phyloP scores from a whole-genome alignment of 2,113 vertebrate species.

The Paraplagusia blochii region DNA sequence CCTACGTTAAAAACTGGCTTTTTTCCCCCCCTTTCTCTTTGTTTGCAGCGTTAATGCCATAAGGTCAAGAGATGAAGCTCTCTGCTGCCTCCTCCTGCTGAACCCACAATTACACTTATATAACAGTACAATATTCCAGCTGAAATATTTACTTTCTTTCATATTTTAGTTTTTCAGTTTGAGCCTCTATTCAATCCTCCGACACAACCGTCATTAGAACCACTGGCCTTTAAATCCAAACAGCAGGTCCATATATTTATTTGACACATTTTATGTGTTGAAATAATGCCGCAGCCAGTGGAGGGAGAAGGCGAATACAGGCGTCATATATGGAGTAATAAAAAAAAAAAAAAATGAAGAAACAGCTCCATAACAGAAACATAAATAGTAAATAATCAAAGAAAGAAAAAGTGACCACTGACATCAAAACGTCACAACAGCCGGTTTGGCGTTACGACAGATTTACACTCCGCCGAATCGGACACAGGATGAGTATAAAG shows the following conservation, averaged over 20 bases:
- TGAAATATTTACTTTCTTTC: slow-evolving; percentile 7
- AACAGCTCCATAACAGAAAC: neutral
- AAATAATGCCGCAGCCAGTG: slow-evolving; percentile 2
- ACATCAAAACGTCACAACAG: slow-evolving; percentile 27
- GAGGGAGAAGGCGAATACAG: neutral
- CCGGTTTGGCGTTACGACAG: slow-evolving; percentile 33
- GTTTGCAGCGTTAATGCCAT: slow-evolving; percentile 50
- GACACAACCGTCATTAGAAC: slow-evolving; percentile 59
- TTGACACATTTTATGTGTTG: slow-evolving; percentile 16
- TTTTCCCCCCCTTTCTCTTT: too few relatives aligned
- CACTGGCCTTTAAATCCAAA: slow-evolving; percentile 38
- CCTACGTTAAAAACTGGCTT: too few relatives aligned
- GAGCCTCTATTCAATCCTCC: slow-evolving; percentile 23
- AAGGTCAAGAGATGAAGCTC: slow-evolving; percentile 43
- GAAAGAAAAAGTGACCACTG: slow-evolving; percentile 18
- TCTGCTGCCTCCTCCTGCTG: slow-evolving; percentile 24
- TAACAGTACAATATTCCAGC: slow-evolving; percentile 26
- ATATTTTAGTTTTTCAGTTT: slow-evolving; percentile 24
- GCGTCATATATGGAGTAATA: neutral
- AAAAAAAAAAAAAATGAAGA: slow-evolving; percentile 9
- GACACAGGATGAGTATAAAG: slow-evolving; percentile 42
- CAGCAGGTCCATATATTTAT: slow-evolving; percentile 24
- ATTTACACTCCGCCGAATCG: slow-evolving; percentile 55
- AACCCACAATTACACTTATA: slow-evolving; percentile 32
- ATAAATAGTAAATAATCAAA: slow-evolving; percentile 5